Evolutionary conservation across 2,888 invertebrate species (phyloP), one percentile per base, ranked within the genome.

Genomic region (Mactromeris polynyma): DNA sequence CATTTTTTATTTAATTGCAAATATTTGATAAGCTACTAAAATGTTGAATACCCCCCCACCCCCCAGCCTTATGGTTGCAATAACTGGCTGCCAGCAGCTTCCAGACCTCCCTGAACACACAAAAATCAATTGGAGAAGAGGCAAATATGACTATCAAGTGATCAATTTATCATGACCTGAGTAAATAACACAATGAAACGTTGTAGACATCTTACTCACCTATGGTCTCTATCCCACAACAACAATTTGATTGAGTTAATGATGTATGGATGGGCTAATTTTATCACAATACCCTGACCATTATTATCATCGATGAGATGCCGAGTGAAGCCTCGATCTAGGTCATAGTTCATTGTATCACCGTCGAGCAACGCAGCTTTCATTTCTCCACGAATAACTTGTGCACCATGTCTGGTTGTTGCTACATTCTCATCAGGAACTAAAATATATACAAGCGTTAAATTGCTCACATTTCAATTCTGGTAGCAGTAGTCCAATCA

Each of bases 381-480:
- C 97, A 99, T 98, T 97, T 99, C 99, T 17, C 99, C 99, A 58
- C 98, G 97, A 19, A 99, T 97, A 40, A 99, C 99, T 95, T 98
- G 98, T 0, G 99, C 98, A 64, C 98, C 98, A 93, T 98, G 98
- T 94, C 98, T 97, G 1, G 98, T 97, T 1, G 98, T 98, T 42
- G 99, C 99, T 82, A 99, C 98, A 97, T 99, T 99, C 97, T 99
- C 98, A 95, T 99, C 98, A 0, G 98, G 98, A 95, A 98, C 98
- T 98, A 96, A 1, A 69, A 69, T 17, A 33, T 36, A 33, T 17
- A 73, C n/a, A 17, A 33, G n/a, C 58, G 2, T 19, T 9, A 73
- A 0, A 73, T 73, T n/a, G n/a, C n/a, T n/a, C n/a, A n/a, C n/a
- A n/a, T n/a, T n/a, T n/a, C n/a, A n/a, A n/a, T n/a, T n/a, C n/a